Percentiles rank a stretch among this genome's conserved stretches.
phyloP scores from a whole-genome alignment of 1,140 invertebrate species.

The Cotesia typhae region DNA sequence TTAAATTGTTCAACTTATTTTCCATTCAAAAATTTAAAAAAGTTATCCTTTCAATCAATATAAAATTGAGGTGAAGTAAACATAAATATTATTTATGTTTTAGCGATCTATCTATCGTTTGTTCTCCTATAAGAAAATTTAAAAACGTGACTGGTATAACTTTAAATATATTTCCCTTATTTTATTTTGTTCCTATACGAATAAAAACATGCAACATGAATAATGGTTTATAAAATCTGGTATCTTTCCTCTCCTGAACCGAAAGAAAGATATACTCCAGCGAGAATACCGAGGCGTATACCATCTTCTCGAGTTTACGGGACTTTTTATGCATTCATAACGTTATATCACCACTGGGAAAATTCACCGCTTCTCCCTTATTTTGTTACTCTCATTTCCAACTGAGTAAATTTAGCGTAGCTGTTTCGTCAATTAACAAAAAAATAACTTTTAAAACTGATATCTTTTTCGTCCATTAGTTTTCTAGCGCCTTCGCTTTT shows the following conservation, averaged over 20 bases:
- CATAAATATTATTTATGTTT: too few species aligned
- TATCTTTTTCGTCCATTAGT: slow-evolving; percentile 47
- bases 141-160: not conserved
- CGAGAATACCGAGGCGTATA: slow-evolving; percentile 36
- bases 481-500: slow-evolving; percentile 25
- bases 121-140: too few species aligned
- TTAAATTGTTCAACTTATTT: too few species aligned
- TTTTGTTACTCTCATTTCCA: slow-evolving; percentile 18
- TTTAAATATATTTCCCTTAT: slow-evolving; percentile 17
- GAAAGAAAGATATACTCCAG: slow-evolving; percentile 31
- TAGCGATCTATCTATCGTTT: too few species aligned
- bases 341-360: slow-evolving; percentile 45
- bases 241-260: slow-evolving; percentile 26
- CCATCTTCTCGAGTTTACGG: slow-evolving; percentile 47
- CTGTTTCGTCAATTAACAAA: slow-evolving; percentile 8
- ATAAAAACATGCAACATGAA: slow-evolving; percentile 44
- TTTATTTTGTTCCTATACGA: not conserved
- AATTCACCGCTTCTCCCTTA: slow-evolving; percentile 6
- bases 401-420: slow-evolving; percentile 34
- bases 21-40: not conserved
- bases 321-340: slow-evolving; percentile 58
- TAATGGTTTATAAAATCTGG: slow-evolving; percentile 53
- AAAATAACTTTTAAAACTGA: slow-evolving; percentile 47
- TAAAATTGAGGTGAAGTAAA: too few species aligned
- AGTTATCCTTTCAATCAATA: too few species aligned